These are phyloP conservation scores for Sphaerophoria taeniata DNA, from an alignment of 2,888 invertebrate species.

Conservation along the genomic window DNA sequence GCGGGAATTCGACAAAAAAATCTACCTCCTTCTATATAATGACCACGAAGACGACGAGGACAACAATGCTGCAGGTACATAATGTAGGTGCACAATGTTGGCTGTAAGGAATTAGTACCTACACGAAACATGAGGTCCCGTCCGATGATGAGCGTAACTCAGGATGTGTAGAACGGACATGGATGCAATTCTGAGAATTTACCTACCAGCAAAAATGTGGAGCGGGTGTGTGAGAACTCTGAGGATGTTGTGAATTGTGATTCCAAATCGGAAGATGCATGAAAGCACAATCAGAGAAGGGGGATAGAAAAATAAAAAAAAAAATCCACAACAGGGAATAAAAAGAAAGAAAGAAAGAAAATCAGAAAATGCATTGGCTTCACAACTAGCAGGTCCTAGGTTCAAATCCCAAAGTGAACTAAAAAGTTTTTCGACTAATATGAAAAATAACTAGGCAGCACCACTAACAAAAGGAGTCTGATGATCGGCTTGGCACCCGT, in stretches of 20 bases:
- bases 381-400: slow-evolving; percentile 63
- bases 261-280: slow-evolving; percentile 41
- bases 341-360: slow-evolving; percentile 17
- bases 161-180: background rate
- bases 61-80: too few species aligned
- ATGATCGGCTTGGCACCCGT: too few species aligned
- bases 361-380: slow-evolving; percentile 44
- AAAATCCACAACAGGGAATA: background rate
- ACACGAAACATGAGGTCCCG: slow-evolving; percentile 36
- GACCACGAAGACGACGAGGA: slow-evolving; percentile 32
- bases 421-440: too few species aligned
- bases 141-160: background rate
- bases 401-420: slow-evolving; percentile 25
- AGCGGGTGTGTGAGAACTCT: slow-evolving; percentile 26
- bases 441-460: too few species aligned
- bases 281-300: background rate
- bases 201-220: slow-evolving; percentile 14
- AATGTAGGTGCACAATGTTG: slow-evolving; percentile 28
- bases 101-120: slow-evolving; percentile 54
- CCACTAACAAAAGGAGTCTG: too few species aligned
- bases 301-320: slow-evolving; percentile 7
- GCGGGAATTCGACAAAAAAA: slow-evolving; percentile 58
- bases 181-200: slow-evolving; percentile 39
- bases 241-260: slow-evolving; percentile 66
- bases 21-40: background rate